Conservation (phyloP, 2,888 invertebrate genomes). For the Cephus spinipes region DNA sequence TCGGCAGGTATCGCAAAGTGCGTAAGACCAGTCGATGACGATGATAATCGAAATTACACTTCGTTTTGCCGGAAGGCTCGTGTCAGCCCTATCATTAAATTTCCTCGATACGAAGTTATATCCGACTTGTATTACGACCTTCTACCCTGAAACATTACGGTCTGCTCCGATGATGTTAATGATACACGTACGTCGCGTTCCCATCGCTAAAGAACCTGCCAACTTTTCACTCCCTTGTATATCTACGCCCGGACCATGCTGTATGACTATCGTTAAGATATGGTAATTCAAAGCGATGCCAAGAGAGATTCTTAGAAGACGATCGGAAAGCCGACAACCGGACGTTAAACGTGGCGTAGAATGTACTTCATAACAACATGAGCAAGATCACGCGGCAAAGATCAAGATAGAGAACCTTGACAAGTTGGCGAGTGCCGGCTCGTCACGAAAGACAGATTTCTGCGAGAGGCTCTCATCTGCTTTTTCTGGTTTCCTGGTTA, state of each 20-base stretch:
- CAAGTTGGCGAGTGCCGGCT: too few relatives aligned
- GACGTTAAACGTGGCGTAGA: neutral
- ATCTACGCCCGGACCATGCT: constrained; percentile 18
- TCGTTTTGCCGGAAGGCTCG: constrained; percentile 24
- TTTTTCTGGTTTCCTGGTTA: too few relatives aligned
- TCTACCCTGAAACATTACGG: constrained; percentile 18
- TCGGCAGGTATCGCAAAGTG: constrained; percentile 6
- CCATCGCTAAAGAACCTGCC: constrained; percentile 6
- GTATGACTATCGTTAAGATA: constrained; percentile 35
- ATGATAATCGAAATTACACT: too few relatives aligned
- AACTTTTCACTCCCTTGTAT: constrained; percentile 8
- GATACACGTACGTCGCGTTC: neutral
- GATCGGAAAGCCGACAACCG: constrained; percentile 20
- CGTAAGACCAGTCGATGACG: constrained; percentile 26
- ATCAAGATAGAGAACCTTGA: too few relatives aligned
- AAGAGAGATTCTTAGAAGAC: constrained; percentile 5
- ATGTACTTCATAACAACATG: too few relatives aligned
- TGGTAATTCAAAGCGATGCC: constrained; percentile 27
- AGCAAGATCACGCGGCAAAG: too few relatives aligned
- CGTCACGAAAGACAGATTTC: too few relatives aligned
- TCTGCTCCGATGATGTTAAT: constrained; percentile 21
- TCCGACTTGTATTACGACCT: neutral
- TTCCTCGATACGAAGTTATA: constrained; percentile 7
- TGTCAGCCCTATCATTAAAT: constrained; percentile 28
- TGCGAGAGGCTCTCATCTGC: too few relatives aligned